Evolutionary conservation across 2,888 invertebrate genomes (phyloP).

Genomic region (Druceiella hillmani): DNA sequence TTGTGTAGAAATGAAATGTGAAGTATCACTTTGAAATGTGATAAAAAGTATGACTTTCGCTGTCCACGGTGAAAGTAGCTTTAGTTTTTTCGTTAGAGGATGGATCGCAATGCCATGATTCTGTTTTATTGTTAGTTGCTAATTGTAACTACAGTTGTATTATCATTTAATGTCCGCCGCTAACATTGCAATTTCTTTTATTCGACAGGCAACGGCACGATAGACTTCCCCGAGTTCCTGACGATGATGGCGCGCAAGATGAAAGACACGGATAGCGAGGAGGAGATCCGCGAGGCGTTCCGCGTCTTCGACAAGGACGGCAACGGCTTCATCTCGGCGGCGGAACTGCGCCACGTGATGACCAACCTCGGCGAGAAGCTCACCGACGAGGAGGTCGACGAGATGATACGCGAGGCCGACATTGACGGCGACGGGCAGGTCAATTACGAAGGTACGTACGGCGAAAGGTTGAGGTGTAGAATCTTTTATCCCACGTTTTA

Average conservation of each 20-base stretch:
- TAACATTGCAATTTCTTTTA: too few species aligned
- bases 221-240: conserved; percentile 99
- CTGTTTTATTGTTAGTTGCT: too few species aligned
- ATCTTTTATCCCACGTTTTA: too few species aligned
- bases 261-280: conserved; percentile 99
- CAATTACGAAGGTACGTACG: conserved; percentile 90
- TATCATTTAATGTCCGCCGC: too few species aligned
- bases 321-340: conserved; percentile 98
- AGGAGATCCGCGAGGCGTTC: conserved; percentile 98
- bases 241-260: conserved; percentile 99
- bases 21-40: too few species aligned
- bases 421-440: conserved; percentile 99
- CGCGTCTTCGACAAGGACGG: conserved; percentile 99
- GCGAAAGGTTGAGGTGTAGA: too few species aligned
- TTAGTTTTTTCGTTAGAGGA: too few species aligned
- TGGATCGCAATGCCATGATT: too few species aligned
- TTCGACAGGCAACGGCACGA: conserved; percentile 97
- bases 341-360: conserved; percentile 98
- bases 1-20: too few species aligned
- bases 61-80: too few species aligned
- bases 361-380: conserved; percentile 99
- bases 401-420: conserved; percentile 99
- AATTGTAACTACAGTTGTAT: too few species aligned
- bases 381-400: conserved; percentile 98
- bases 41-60: too few species aligned